Evolutionary conservation across 2,888 invertebrate genomes (phyloP), one percentile per base, ranked within the genome.

Genomic region (Protodeltote pygarga): DNA sequence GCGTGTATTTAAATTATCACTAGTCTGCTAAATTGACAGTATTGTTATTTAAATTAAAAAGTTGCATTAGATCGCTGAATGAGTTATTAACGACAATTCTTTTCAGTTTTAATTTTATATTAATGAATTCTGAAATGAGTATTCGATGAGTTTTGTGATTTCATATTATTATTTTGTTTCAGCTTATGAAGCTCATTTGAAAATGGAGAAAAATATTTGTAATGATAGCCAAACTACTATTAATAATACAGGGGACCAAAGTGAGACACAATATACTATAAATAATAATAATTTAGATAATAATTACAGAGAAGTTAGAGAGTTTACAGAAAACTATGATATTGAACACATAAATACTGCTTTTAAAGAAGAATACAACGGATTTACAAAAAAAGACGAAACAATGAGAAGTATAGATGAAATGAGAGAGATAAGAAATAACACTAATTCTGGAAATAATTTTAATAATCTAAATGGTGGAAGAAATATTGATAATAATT

Each of bases 141-240:
- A n/a, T n/a, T n/a, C n/a, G n/a, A n/a, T n/a, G n/a, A n/a, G n/a
- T n/a, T n/a, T n/a, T n/a, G n/a, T n/a, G n/a, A 35, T 19, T 28
- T 24, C 5, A 25, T 38, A 16, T 21, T 5, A 15, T 29, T 21
- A 29, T 51, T 53, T 55, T 34, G 23, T 85, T 83, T 38, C 81
- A 88, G 90, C 88, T 3, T 89, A 83, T 31, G 88, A 89, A 63
- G 85, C 87, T 0, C 71, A 85, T 52, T 59, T 78, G 19, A 81
- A 79, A 74, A 47, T 71, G 2, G 69, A 72, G 19, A 65, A 60
- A 51, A 57, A 35, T 25, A 44, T n/a, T n/a, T n/a, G n/a, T n/a
- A n/a, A n/a, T n/a, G n/a, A n/a, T n/a, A n/a, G n/a, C n/a, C n/a
- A n/a, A n/a, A n/a, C n/a, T n/a, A n/a, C n/a, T n/a, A n/a, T n/a